phyloP scores from a whole-genome alignment of 2,113 vertebrate genomes.

The Polyodon spathula region DNA sequence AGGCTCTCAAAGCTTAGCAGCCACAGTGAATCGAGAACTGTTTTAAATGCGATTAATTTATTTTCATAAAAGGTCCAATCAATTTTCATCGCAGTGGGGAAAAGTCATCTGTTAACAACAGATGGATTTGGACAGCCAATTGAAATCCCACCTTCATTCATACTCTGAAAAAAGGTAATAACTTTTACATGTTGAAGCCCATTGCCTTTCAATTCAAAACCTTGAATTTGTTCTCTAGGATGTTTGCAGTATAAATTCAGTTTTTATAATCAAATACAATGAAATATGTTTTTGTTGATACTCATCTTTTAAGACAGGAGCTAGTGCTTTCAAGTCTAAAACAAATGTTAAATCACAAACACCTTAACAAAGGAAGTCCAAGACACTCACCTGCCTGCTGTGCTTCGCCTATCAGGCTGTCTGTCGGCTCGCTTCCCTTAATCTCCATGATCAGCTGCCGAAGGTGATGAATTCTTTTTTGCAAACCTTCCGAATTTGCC shows the following conservation, averaged over 20 bases:
- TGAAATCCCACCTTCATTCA: background rate
- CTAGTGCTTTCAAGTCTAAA: background rate
- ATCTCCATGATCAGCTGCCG: conserved; percentile 58
- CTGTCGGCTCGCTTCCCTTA: conserved; percentile 52
- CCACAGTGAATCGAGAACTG: conserved; percentile 5
- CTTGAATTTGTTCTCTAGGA: too few species aligned
- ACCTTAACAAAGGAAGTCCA: background rate
- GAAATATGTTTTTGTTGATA: too few species aligned
- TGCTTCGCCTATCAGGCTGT: conserved; percentile 17
- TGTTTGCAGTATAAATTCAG: too few species aligned
- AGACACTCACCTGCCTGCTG: conserved; percentile 11
- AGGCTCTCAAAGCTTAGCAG: background rate
- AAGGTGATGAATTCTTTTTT: conserved; percentile 29
- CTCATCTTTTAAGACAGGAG: background rate
- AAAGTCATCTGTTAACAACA: background rate
- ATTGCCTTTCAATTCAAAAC: too few species aligned
- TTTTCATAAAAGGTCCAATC: background rate
- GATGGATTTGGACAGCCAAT: background rate
- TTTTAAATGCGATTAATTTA: conserved; percentile 4
- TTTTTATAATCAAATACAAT: too few species aligned
- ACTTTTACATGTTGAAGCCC: background rate
- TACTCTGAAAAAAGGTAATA: background rate
- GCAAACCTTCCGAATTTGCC: conserved; percentile 26
- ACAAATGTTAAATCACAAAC: background rate
- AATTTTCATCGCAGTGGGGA: background rate